Evolutionary conservation across 2,113 vertebrate genomes (phyloP).

Genomic region (Nettapus auritus): DNA sequence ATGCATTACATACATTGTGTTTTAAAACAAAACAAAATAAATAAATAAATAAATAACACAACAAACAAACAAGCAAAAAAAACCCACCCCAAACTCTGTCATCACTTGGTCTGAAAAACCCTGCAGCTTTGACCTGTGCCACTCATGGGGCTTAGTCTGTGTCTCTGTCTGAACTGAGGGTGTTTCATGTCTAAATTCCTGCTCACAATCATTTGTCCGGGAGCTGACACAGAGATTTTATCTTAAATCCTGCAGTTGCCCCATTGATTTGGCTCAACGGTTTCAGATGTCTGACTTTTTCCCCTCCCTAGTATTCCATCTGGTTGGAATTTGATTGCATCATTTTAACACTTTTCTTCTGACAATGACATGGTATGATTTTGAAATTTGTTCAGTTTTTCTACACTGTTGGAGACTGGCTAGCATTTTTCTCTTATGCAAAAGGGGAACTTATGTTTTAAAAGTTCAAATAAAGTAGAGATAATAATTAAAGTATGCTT

Average conservation of each 20-base stretch:
- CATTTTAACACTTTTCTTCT: conserved; percentile 13
- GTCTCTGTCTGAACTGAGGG: neutral
- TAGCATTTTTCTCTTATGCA: neutral
- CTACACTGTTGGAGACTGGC: neutral
- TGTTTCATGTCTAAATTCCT: neutral
- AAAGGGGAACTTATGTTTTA: neutral
- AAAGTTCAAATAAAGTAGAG: neutral
- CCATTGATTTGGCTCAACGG: conserved; percentile 39
- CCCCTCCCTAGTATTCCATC: neutral
- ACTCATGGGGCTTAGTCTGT: neutral
- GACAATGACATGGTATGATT: neutral
- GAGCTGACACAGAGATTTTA: conserved; percentile 12
- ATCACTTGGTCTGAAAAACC: conserved; percentile 1
- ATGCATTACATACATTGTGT: neutral
- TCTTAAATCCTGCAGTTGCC: conserved; percentile 58
- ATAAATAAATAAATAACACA: no score
- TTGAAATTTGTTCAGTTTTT: neutral
- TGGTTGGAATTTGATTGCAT: conserved; percentile 34
- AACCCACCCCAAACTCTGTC: neutral
- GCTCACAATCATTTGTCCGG: neutral
- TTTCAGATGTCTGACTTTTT: neutral
- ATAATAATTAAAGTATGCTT: neutral
- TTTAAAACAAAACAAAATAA: neutral
- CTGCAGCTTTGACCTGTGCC: neutral
- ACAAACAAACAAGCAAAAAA: neutral